phyloP scores from a whole-genome alignment of 1,140 invertebrate species.

The Anastrepha obliqua region DNA sequence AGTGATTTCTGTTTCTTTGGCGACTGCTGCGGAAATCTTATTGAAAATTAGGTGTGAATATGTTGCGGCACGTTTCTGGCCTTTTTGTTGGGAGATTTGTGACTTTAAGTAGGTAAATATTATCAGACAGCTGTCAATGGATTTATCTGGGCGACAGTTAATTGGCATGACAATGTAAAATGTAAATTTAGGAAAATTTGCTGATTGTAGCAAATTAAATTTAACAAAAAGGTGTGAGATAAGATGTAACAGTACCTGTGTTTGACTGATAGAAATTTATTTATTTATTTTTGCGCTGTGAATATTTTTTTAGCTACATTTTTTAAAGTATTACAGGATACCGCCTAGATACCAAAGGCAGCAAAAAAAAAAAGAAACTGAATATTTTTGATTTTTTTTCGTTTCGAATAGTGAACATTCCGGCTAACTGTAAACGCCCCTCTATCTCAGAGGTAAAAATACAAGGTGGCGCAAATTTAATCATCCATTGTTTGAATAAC shows the following conservation, averaged over 20 bases:
- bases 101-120: conserved; percentile 15
- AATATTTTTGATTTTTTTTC: no score
- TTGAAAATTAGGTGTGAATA: conserved; percentile 49
- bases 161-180: conserved; percentile 3
- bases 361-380: no score
- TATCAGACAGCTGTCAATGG: conserved; percentile 18
- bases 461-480: no score
- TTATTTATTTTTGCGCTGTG: no score
- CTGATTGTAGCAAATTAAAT: not conserved
- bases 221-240: not conserved
- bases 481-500: no score
- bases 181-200: not conserved
- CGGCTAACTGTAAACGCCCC: no score
- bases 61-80: conserved; percentile 29
- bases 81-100: not conserved
- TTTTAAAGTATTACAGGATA: no score
- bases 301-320: no score
- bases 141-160: not conserved
- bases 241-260: not conserved
- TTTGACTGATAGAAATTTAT: not conserved
- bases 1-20: not conserved
- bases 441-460: no score
- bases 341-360: no score
- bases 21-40: conserved; percentile 39
- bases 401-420: no score